These are phyloP conservation scores for Samia ricini DNA, from an alignment of 1,140 invertebrate genomes.

Conservation along the genomic window DNA sequence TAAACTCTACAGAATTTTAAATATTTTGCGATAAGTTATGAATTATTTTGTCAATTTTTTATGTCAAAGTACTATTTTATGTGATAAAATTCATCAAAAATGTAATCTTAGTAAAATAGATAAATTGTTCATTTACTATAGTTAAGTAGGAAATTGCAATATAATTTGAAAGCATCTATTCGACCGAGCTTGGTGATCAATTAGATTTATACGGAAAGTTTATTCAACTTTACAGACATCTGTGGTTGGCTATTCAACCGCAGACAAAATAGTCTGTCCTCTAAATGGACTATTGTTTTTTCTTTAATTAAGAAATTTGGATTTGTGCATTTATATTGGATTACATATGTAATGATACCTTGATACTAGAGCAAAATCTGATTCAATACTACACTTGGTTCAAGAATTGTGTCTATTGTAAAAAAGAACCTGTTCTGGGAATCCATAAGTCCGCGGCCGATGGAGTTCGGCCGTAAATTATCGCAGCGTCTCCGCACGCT, in stretches of 20 bases:
- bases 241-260: background rate
- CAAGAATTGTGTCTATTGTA: too few species aligned
- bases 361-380: background rate
- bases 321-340: background rate
- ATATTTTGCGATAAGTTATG: too few species aligned
- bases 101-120: background rate
- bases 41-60: too few species aligned
- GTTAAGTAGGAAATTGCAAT: background rate
- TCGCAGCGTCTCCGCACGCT: too few species aligned
- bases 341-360: background rate
- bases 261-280: background rate
- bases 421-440: too few species aligned
- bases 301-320: background rate
- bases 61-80: too few species aligned
- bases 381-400: too few species aligned
- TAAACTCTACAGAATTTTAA: too few species aligned
- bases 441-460: too few species aligned
- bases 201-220: background rate
- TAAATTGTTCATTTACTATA: background rate
- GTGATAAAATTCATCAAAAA: too few species aligned
- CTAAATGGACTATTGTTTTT: background rate
- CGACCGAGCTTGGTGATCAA: background rate
- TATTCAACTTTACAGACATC: background rate
- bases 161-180: background rate
- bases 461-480: too few species aligned